A percentile compares a stretch with the other conserved stretches of the same genome.
Evolutionary conservation across 2,797 vertebrate genomes (phyloP).

Genomic region (Sphenodon punctatus): DNA sequence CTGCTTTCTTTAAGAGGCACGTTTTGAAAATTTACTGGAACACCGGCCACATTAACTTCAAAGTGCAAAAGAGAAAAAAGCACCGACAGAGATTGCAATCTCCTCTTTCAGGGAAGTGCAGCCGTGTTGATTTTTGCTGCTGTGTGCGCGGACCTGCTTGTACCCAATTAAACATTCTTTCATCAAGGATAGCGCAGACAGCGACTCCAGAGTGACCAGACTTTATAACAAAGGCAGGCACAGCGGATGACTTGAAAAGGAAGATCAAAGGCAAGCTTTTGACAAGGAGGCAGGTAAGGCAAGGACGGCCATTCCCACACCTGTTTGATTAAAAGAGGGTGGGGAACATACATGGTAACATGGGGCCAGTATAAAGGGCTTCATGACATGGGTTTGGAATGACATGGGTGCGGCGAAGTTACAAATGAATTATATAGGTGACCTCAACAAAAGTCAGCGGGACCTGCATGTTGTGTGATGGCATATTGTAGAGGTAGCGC

Average conservation of each 20-base stretch:
- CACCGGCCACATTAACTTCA: background rate
- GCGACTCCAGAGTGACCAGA: background rate
- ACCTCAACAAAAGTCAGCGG: background rate
- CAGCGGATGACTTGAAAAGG: background rate
- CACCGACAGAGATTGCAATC: slow-evolving; percentile 37
- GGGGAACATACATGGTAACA: background rate
- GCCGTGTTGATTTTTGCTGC: background rate
- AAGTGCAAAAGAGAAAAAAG: slow-evolving; percentile 14
- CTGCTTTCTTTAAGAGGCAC: background rate
- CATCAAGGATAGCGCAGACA: background rate
- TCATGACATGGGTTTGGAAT: background rate
- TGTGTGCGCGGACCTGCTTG: background rate
- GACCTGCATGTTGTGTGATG: too few species aligned
- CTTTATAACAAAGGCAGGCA: background rate
- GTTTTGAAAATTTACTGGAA: background rate
- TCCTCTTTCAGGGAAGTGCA: slow-evolving; percentile 4
- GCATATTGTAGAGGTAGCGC: rapidly evolving
- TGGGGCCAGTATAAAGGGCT: rapidly evolving
- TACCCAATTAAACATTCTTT: slow-evolving; percentile 23
- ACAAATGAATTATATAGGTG: background rate
- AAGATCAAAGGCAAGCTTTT: slow-evolving; percentile 8
- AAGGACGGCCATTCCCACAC: background rate
- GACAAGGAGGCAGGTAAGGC: background rate
- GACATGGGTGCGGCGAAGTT: background rate
- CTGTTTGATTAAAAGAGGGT: background rate